Base-by-base conservation (phyloP, 64 coral and sea anemone genomes). In the Anthopleura sola region DNA sequence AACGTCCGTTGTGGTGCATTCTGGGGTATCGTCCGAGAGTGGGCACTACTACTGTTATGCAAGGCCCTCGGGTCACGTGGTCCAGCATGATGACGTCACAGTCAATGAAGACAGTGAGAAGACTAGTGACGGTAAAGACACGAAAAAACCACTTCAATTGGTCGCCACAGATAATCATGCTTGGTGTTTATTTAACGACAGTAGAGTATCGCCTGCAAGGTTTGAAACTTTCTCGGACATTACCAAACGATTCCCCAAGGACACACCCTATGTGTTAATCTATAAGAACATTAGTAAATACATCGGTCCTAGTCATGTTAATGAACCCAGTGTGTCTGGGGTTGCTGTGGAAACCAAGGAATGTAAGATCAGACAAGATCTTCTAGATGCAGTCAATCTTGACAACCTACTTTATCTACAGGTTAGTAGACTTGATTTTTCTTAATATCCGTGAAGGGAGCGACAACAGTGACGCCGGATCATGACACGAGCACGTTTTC, bases 11-110 rank as follows among this genome's bases (percentile, higher is more conserved):
- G 88, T 99, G 21, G 93, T 99, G 16, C 97, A 99, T 74, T 99
- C 97, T 23, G 97, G 97, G 14, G 90, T 84, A 9, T 95, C 97
- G 0, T 99, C 92, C n/a, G 97, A 99, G 56, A 94, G 92, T 21
- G 97, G 97, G 6, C 97, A 99, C 68, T 99, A 99, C 82, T 99
- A 99, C n/a, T 95, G 97, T 55, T 99, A 99, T 51, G 97, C 97
- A 5, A 81, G 90, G 20, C 74, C 90, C 7, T 74, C 82, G 6
- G 11, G 32, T 32, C 34, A 75, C 54, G 28, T 82, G 18, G 46
- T 83, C 2, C 75, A 58, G 50, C 49, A 68, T 62, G 75, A 91
- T 31, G 75, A 46, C 2, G 55, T n/a, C 7, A 36, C 19, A 16
- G 29, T 0, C 37, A 51, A 49, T 21, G 47, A 86, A 15, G 38